phyloP scores from a whole-genome alignment of 2,113 vertebrate species.

The Cygnus buccinator region DNA sequence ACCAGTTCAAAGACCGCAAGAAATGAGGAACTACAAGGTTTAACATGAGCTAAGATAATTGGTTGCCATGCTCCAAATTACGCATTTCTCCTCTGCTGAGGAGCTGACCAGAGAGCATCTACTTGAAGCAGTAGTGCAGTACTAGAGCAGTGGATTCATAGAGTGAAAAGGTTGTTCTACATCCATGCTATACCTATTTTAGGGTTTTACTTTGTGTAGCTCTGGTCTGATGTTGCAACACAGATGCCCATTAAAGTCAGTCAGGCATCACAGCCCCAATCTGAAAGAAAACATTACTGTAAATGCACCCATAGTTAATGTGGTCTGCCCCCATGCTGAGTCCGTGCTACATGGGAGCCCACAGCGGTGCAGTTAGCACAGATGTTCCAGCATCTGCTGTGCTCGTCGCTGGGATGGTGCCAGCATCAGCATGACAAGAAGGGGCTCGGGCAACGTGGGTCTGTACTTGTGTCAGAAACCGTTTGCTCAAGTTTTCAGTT shows the following conservation, averaged over 20 bases:
- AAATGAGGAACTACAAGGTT: background rate
- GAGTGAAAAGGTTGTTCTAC: background rate
- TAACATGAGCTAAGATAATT: background rate
- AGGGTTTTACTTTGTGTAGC: background rate
- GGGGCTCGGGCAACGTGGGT: background rate
- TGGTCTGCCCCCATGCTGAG: background rate
- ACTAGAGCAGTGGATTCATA: background rate
- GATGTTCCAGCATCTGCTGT: background rate
- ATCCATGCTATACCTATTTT: background rate
- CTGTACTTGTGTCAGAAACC: background rate
- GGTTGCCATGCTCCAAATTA: background rate
- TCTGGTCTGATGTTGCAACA: background rate
- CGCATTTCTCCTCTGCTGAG: background rate
- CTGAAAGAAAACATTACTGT: background rate
- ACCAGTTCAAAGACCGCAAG: background rate
- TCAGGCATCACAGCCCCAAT: background rate
- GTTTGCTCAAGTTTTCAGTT: background rate
- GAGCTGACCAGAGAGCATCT: background rate
- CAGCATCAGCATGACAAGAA: background rate
- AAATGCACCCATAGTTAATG: background rate
- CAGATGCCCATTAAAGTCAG: background rate
- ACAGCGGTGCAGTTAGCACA: background rate
- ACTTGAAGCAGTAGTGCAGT: background rate
- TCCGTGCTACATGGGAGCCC: background rate
- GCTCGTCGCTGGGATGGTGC: accelerated